These are phyloP conservation scores for Pseudoatta argentina DNA, from an alignment of 1,140 invertebrate genomes.

Conservation along the genomic window DNA sequence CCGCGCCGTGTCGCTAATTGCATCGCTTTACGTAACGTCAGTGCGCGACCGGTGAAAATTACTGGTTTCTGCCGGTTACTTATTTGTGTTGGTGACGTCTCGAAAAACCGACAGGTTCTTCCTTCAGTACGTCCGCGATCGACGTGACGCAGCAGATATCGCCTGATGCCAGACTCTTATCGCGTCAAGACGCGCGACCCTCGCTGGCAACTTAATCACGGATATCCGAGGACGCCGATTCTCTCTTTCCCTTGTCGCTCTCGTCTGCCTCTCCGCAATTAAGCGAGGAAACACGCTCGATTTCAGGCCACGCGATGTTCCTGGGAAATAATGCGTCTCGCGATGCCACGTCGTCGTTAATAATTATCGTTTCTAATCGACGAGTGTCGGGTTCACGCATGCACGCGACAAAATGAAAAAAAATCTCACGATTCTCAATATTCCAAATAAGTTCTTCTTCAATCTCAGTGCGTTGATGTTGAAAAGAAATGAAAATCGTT, in stretches of 20 bases:
- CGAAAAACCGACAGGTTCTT: slow-evolving; percentile 33
- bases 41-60: slow-evolving; percentile 17
- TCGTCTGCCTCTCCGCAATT: slow-evolving; percentile 45
- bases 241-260: slow-evolving; percentile 47
- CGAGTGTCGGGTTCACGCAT: not conserved
- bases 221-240: slow-evolving; percentile 62
- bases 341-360: slow-evolving; percentile 33
- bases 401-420: slow-evolving; percentile 10
- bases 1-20: not conserved
- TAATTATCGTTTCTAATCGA: slow-evolving; percentile 41
- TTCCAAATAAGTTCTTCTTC: not conserved
- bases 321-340: slow-evolving; percentile 44
- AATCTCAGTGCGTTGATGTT: not conserved
- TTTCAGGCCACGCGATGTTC: slow-evolving; percentile 61
- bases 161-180: slow-evolving; percentile 52
- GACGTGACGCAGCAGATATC: slow-evolving; percentile 51
- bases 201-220: slow-evolving; percentile 68
- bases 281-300: slow-evolving; percentile 58
- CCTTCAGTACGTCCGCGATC: slow-evolving; percentile 31
- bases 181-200: slow-evolving; percentile 58
- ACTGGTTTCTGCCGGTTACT: not conserved
- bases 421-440: not conserved
- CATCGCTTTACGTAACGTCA: slow-evolving; percentile 22
- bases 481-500: not conserved
- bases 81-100: slow-evolving; percentile 47